phyloP scores from a whole-genome alignment of 2,797 vertebrate genomes.

The Dendrocincla fuliginosa region DNA sequence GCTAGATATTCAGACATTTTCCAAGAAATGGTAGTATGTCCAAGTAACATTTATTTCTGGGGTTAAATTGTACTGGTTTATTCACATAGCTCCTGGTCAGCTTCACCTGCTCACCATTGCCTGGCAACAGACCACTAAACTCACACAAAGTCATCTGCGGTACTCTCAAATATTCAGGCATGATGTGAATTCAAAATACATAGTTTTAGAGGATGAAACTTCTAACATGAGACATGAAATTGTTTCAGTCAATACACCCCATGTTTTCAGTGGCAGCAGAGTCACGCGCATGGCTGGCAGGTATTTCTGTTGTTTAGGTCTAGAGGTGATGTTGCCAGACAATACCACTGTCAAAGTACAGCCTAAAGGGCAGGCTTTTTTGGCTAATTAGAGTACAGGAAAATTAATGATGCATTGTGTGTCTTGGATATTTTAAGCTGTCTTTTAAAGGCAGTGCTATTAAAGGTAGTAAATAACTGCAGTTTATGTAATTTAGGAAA shows the following conservation, averaged over 20 bases:
- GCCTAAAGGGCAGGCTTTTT: background rate
- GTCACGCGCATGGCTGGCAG: background rate
- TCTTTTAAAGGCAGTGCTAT: background rate
- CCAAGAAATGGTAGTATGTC: background rate
- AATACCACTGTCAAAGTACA: background rate
- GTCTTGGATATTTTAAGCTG: background rate
- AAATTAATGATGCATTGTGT: background rate
- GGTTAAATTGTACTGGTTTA: background rate
- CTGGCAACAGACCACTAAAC: background rate
- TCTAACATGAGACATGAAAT: background rate
- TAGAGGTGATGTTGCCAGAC: background rate
- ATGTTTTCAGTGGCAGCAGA: background rate
- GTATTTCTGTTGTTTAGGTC: background rate
- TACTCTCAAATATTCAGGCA: background rate
- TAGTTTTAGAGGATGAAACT: background rate
- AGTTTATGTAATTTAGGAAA: background rate
- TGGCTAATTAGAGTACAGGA: background rate
- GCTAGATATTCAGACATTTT: background rate
- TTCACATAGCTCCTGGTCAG: background rate
- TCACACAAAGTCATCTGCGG: background rate
- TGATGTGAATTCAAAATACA: background rate
- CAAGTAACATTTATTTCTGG: background rate
- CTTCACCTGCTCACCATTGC: background rate
- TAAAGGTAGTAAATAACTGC: background rate
- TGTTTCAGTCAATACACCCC: background rate